These are phyloP conservation scores for Lepidostoma basale DNA, from an alignment of 1,140 invertebrate genomes.

Conservation along the genomic window DNA sequence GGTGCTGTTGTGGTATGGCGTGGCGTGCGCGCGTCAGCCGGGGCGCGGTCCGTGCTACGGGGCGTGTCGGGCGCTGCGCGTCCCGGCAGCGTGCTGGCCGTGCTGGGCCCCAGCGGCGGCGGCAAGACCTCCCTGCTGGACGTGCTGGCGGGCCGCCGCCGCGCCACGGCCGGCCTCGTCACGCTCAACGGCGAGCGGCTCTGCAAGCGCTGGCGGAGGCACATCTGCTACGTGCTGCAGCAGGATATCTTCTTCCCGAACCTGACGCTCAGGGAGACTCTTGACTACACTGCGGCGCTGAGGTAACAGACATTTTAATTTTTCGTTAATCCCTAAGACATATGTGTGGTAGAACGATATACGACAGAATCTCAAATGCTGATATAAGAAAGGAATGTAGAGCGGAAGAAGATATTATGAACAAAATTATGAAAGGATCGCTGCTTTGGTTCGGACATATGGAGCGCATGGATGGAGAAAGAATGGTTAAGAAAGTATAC, in stretches of 20 bases:
- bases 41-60: constrained; percentile 27
- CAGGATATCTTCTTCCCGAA: constrained; percentile 86
- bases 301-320: too few relatives aligned
- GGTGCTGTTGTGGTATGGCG: constrained; percentile 40
- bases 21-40: constrained; percentile 30
- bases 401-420: too few relatives aligned
- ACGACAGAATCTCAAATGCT: too few relatives aligned
- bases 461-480: too few relatives aligned
- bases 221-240: constrained; percentile 84
- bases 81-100: constrained; percentile 79
- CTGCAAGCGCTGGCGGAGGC: constrained; percentile 75
- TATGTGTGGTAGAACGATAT: too few relatives aligned
- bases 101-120: constrained; percentile 82
- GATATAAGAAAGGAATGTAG: too few relatives aligned
- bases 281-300: constrained; percentile 75
- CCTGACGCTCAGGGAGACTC: constrained; percentile 79
- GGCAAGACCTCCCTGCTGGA: constrained; percentile 86
- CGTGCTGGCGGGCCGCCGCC: constrained; percentile 72
- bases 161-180: constrained; percentile 72
- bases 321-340: too few relatives aligned
- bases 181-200: constrained; percentile 77
- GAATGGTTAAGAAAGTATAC: too few relatives aligned
- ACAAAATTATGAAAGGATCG: too few relatives aligned
- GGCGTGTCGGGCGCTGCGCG: constrained; percentile 39
- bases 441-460: too few relatives aligned